Conservation (phyloP, 2,888 invertebrate species). For the Lumbricus terrestris region DNA sequence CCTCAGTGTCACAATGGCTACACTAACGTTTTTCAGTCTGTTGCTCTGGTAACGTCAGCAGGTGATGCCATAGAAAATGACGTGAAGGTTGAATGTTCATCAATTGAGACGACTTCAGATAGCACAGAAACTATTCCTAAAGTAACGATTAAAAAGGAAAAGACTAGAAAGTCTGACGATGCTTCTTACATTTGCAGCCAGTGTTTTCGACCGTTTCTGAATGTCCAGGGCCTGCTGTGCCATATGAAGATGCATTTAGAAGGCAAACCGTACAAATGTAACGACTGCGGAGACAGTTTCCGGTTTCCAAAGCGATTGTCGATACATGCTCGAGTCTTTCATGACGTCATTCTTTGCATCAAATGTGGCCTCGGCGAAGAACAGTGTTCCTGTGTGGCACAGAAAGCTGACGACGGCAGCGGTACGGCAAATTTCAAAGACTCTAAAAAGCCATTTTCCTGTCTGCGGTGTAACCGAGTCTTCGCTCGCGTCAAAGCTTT, state of each 20-base stretch:
- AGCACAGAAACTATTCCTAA: not conserved
- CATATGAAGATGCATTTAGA: not conserved
- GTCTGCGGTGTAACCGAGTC: not conserved
- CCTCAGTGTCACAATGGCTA: not conserved
- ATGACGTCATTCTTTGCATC: not conserved
- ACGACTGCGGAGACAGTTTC: constrained; percentile 12
- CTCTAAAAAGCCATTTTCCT: constrained; percentile 4
- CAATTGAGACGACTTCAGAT: not conserved
- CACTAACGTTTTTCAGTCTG: not conserved
- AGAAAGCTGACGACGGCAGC: not conserved
- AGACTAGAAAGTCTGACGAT: not conserved
- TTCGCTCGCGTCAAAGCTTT: not conserved
- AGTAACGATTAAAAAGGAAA: not conserved
- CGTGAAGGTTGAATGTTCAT: not conserved
- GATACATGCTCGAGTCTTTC: constrained; percentile 3
- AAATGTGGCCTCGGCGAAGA: not conserved
- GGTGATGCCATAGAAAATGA: not conserved
- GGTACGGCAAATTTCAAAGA: not conserved
- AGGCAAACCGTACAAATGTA: constrained; percentile 7
- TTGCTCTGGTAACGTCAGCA: not conserved
- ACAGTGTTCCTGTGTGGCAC: not conserved
- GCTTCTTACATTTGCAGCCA: not conserved
- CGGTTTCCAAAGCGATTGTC: constrained; percentile 5
- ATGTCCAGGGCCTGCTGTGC: constrained; percentile 4
- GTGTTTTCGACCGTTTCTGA: not conserved